Conservation (phyloP, 2,113 vertebrate species). For the Enhydra lutris region DNA sequence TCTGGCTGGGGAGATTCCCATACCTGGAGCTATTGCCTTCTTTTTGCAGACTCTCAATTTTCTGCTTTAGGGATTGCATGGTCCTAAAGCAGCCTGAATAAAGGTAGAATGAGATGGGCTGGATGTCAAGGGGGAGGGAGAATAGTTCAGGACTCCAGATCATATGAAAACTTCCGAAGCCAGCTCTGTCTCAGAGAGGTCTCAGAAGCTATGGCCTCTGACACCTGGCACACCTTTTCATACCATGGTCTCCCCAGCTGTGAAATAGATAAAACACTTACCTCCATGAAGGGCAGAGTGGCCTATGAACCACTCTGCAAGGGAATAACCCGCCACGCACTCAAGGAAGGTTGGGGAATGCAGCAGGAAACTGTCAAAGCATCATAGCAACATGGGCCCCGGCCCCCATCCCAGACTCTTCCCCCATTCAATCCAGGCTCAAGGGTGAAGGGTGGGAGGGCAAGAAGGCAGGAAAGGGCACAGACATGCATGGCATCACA, state of each 20-base stretch:
- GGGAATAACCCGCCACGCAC: constrained; percentile 47
- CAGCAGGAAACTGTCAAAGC: constrained; percentile 57
- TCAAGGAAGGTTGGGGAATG: constrained; percentile 27
- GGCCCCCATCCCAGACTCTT: background rate
- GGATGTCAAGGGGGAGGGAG: background rate
- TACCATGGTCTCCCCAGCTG: background rate
- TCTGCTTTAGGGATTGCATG: background rate
- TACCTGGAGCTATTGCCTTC: background rate
- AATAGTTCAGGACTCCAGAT: background rate
- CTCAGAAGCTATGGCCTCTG: background rate
- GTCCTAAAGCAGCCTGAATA: constrained; percentile 10
- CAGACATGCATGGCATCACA: constrained; percentile 75
- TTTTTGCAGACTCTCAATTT: constrained; percentile 12
- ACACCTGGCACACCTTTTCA: background rate
- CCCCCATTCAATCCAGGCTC: constrained; percentile 65
- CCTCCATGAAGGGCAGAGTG: constrained; percentile 63
- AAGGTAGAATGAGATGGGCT: background rate
- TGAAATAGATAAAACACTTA: constrained; percentile 69
- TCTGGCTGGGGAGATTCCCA: background rate
- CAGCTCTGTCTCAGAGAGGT: background rate
- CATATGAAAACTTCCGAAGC: background rate
- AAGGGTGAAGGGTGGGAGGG: constrained; percentile 36
- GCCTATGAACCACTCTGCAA: constrained; percentile 39
- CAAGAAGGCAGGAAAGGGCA: constrained; percentile 40
- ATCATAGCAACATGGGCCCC: background rate